phyloP scores from a whole-genome alignment of 1,140 invertebrate species.

The Nixonia krombeini region DNA sequence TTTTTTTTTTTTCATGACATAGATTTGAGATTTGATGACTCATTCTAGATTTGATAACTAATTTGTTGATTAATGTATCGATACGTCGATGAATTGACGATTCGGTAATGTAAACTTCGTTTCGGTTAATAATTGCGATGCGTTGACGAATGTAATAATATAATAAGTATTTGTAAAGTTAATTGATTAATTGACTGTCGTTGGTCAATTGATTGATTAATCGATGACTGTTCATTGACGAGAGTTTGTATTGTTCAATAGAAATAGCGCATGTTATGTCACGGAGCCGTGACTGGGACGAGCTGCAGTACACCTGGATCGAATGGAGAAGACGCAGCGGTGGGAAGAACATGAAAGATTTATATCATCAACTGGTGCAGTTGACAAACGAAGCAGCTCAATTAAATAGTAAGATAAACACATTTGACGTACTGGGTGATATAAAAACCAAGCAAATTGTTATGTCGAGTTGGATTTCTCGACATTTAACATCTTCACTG shows the following conservation, averaged over 20 bases:
- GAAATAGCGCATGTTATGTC: conserved; percentile 75
- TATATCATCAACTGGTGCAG: conserved; percentile 86
- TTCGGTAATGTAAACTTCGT: too few relatives aligned
- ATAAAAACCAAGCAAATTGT: neutral
- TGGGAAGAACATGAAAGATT: conserved; percentile 82
- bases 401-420: conserved; percentile 83
- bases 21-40: too few relatives aligned
- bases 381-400: conserved; percentile 89
- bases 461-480: conserved; percentile 5
- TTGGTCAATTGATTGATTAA: conserved; percentile 58
- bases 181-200: neutral
- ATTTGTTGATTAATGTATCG: too few relatives aligned
- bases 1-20: too few relatives aligned
- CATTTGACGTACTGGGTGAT: neutral
- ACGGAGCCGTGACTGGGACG: conserved; percentile 86
- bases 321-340: conserved; percentile 85
- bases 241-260: conserved; percentile 59
- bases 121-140: too few relatives aligned
- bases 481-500: too few relatives aligned
- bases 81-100: too few relatives aligned
- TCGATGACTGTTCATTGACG: too few relatives aligned
- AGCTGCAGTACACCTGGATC: conserved; percentile 87
- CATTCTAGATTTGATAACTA: too few relatives aligned
- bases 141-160: too few relatives aligned
- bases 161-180: too few relatives aligned